phyloP scores from a whole-genome alignment of 37 sponge, comb jelly and placozoan species.

The Bolinopsis microptera region DNA sequence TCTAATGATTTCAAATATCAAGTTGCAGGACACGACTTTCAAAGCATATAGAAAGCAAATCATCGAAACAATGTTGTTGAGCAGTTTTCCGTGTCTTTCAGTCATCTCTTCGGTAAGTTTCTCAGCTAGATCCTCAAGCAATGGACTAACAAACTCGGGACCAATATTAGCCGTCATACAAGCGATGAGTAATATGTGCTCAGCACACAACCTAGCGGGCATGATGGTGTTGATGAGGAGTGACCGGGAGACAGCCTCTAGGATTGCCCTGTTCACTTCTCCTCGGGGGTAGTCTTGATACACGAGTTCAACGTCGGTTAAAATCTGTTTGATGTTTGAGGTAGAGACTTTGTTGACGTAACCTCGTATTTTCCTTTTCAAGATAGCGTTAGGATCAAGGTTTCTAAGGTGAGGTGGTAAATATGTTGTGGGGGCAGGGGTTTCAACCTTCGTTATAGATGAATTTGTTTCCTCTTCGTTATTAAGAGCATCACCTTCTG shows the following conservation, averaged over 20 bases:
- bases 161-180: slow-evolving; percentile 75
- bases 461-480: background rate
- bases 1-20: slow-evolving; percentile 87
- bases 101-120: background rate
- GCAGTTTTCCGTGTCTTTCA: slow-evolving; percentile 14
- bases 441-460: background rate
- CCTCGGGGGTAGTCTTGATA: slow-evolving; percentile 41
- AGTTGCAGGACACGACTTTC: slow-evolving; percentile 66
- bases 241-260: background rate
- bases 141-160: slow-evolving; percentile 68
- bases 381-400: background rate
- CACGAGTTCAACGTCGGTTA: slow-evolving; percentile 32
- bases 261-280: slow-evolving; percentile 20
- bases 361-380: slow-evolving; percentile 9
- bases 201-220: slow-evolving; percentile 66
- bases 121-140: slow-evolving; percentile 39
- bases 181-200: slow-evolving; percentile 83
- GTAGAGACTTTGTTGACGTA: slow-evolving; percentile 62
- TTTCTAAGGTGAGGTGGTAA: slow-evolving; percentile 49
- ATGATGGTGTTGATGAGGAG: slow-evolving; percentile 39
- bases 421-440: background rate
- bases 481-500: background rate
- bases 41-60: slow-evolving; percentile 37
- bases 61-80: slow-evolving; percentile 60
- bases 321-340: slow-evolving; percentile 53